Evolutionary conservation across 2,113 vertebrate species (phyloP), one percentile per base, ranked within the genome.

Genomic region (Circaetus cinerascens): DNA sequence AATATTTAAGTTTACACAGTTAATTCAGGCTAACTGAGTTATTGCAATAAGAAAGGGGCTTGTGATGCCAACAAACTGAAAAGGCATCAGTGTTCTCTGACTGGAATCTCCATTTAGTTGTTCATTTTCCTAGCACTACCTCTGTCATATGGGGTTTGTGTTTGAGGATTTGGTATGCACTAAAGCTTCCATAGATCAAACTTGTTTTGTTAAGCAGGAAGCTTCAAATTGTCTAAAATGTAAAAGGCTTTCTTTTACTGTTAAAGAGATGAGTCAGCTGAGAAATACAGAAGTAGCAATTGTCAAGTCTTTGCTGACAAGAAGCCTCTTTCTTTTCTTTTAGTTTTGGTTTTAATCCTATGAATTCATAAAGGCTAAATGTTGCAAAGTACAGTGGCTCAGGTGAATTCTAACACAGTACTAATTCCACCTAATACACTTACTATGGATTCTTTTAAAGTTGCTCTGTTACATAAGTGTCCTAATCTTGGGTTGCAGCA

Each of bases 241-340:
- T 26, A 68, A 51, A 88, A 84, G 23, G 27, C 43, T 86, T 50
- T 64, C 34, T 92, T 73, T 59, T 57, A 25, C 59, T 57, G 9
- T 23, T 63, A 29, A 59, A 43, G 60, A 79, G 45, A 89, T 79
- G 60, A 72, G n/a, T 80, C 90, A 79, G 56, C 88, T 68, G 80
- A 75, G 62, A 87, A 90, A 76, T 59, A 20, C 29, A 36, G 78
- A 43, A 60, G 69, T 30, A 48, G 41, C 57, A 64, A 40, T 92
- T 63, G 45, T 46, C 43, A 48, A 45, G 34, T 62, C n/a, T 76
- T 55, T 93, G 66, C 88, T 82, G 55, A 88, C 26, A 34, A 88
- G 88, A 95, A 96, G 95, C 96, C 96, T 96, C 96, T 97, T 98
- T 97, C 97, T 97, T 96, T 95, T 36, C 43, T 86, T 95, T 83